These are phyloP conservation scores for Microtus richardsoni DNA, from an alignment of 2,113 vertebrate genomes.

Conservation along the genomic window DNA sequence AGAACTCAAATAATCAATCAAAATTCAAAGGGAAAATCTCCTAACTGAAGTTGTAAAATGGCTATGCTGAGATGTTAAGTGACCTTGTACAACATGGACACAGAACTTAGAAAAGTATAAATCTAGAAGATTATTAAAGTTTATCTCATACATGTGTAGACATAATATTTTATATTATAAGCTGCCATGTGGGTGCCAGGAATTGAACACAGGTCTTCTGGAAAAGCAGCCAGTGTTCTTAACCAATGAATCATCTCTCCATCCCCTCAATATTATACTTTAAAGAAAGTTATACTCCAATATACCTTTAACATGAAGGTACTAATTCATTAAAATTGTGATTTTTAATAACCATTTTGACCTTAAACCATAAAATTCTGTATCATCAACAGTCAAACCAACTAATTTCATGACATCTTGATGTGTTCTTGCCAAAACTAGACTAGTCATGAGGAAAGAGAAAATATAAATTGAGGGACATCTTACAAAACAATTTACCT, in stretches of 20 bases:
- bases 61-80: neutral
- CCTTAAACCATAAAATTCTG: conserved; percentile 14
- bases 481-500: conserved; percentile 6
- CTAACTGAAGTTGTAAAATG: conserved; percentile 9
- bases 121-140: neutral
- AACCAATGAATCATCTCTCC: neutral
- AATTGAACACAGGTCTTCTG: neutral
- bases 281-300: conserved; percentile 32
- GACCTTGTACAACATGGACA: neutral
- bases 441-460: neutral
- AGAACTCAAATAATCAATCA: neutral
- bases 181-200: neutral
- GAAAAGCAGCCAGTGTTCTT: neutral
- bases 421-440: conserved; percentile 30
- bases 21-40: conserved; percentile 40
- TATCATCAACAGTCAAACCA: conserved; percentile 36
- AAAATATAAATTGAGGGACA: neutral
- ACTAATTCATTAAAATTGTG: conserved; percentile 36
- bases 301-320: conserved; percentile 29
- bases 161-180: neutral
- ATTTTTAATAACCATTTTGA: conserved; percentile 43
- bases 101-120: neutral
- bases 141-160: neutral
- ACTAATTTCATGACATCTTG: neutral
- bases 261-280: neutral